A percentile compares a stretch with the other conserved stretches of the same genome.
phyloP scores from a whole-genome alignment of 2,797 vertebrate species.

The Emys orbicularis region DNA sequence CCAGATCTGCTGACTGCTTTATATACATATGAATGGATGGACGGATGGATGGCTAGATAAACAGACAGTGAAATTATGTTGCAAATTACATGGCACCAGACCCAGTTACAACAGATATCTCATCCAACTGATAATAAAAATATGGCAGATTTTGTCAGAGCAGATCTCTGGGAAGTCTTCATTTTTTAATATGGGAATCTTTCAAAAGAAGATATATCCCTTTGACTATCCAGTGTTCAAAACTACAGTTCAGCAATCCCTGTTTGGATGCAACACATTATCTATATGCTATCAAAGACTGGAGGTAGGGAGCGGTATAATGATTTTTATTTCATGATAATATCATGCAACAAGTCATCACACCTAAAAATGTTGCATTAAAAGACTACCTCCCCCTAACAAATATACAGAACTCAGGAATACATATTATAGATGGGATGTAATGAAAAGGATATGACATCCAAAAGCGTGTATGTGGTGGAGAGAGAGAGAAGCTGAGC shows the following conservation, averaged over 20 bases:
- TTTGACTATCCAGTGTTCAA: background rate
- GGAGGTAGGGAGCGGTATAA: background rate
- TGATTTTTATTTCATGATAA: background rate
- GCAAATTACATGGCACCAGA: slow-evolving; percentile 60
- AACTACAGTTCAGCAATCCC: background rate
- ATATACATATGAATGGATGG: slow-evolving; percentile 65
- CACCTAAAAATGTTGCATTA: background rate
- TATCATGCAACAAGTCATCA: background rate
- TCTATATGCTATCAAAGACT: background rate
- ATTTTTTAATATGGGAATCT: background rate
- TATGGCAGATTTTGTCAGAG: slow-evolving; percentile 17
- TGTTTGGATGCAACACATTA: background rate
- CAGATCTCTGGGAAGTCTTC: slow-evolving; percentile 11
- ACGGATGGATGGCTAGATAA: slow-evolving; percentile 53
- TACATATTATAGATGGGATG: rapidly evolving
- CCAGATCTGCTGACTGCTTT: slow-evolving; percentile 71
- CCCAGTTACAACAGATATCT: slow-evolving; percentile 57
- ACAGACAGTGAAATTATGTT: slow-evolving; percentile 73
- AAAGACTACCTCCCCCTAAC: background rate
- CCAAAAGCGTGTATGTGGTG: background rate
- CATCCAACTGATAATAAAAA: slow-evolving; percentile 56
- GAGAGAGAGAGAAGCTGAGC: background rate
- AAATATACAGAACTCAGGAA: background rate
- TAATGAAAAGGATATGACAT: background rate
- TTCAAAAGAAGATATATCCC: slow-evolving; percentile 13